Conservation (phyloP, 2,797 vertebrate species). For the Syndactyla subalaris region DNA sequence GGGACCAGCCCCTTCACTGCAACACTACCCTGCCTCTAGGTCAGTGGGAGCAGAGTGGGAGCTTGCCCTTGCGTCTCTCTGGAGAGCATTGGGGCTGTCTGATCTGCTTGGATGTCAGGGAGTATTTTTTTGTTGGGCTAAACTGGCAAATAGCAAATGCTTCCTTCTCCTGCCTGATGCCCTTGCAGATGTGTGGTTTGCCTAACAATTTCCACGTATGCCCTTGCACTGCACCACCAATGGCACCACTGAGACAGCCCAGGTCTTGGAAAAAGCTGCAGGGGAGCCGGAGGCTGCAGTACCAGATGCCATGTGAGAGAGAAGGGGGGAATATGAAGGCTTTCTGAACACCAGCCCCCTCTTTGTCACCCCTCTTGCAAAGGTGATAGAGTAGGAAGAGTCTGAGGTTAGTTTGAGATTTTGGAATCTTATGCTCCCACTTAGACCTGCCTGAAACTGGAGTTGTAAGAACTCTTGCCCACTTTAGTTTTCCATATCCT, state of each 20-base stretch:
- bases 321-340: not conserved
- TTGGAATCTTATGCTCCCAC: not conserved
- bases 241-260: not conserved
- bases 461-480: not conserved
- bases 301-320: too few relatives aligned
- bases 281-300: not conserved
- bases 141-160: not conserved
- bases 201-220: not conserved
- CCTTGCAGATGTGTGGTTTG: not conserved
- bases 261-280: not conserved
- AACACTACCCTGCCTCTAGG: not conserved
- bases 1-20: not conserved
- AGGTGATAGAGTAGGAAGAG: not conserved
- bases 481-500: not conserved
- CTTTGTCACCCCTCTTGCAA: not conserved
- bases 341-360: not conserved
- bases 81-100: not conserved
- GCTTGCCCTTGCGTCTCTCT: not conserved
- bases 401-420: not conserved
- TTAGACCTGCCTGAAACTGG: not conserved
- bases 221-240: not conserved
- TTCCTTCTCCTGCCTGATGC: not conserved
- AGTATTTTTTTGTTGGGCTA: not conserved
- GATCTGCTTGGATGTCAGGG: not conserved
- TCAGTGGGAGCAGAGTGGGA: rapidly evolving